Evolutionary conservation across 2,797 vertebrate genomes (phyloP).

Genomic region (Chiloscyllium punctatum): DNA sequence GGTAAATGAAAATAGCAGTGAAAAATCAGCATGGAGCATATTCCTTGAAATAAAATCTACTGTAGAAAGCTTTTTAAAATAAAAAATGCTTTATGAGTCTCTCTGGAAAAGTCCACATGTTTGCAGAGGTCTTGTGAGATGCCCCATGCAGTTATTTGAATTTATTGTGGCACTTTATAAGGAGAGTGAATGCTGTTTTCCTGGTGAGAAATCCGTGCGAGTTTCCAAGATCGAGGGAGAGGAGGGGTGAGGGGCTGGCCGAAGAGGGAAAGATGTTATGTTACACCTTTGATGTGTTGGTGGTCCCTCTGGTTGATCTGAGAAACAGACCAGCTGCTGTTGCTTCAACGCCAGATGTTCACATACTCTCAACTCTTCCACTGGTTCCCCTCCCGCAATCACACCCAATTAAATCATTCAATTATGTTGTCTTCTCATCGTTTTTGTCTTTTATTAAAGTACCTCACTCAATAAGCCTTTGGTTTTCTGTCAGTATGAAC

Average conservation of each 20-base stretch:
- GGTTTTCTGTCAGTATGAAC: background rate
- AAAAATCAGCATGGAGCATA: conserved; percentile 11
- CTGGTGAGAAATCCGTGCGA: background rate
- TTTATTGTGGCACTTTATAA: background rate
- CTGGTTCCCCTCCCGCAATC: background rate
- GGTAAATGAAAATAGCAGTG: conserved; percentile 26
- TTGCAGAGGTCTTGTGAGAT: background rate
- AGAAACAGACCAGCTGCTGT: conserved; percentile 31
- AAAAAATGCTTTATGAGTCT: conserved; percentile 30
- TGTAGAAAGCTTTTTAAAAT: conserved; percentile 12
- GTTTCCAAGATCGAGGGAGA: background rate
- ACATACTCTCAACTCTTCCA: background rate
- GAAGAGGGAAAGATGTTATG: conserved; percentile 7
- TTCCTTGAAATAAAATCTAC: conserved; percentile 25
- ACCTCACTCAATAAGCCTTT: background rate
- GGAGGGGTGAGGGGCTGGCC: background rate
- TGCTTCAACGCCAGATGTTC: conserved; percentile 20
- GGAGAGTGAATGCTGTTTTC: background rate
- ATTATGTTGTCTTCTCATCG: background rate
- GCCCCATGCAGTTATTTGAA: background rate
- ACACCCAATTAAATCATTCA: background rate
- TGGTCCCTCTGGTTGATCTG: conserved; percentile 26
- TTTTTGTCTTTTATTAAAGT: background rate
- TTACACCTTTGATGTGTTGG: conserved; percentile 36
- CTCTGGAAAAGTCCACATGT: background rate